These are phyloP conservation scores for Buceros bicornis DNA, from an alignment of 2,797 vertebrate genomes.

Conservation along the genomic window DNA sequence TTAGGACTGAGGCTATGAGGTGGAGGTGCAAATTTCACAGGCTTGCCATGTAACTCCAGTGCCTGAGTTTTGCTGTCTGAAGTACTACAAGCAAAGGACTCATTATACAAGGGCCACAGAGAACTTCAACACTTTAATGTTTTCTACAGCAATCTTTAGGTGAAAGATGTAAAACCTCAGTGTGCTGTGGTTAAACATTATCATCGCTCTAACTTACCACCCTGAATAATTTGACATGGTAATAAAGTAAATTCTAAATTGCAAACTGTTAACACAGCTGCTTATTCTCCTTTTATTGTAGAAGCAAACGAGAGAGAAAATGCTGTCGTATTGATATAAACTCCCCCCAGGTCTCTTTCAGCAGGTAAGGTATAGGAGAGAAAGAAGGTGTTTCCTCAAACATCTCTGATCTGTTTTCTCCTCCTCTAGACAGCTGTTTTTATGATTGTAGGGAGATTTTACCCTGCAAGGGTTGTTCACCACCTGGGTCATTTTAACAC, in stretches of 20 bases:
- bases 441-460: constrained; percentile 9
- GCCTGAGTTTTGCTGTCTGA: background rate
- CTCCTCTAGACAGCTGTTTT: background rate
- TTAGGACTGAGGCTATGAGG: background rate
- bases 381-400: background rate
- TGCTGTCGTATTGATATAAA: background rate
- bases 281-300: constrained; percentile 17
- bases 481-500: constrained; percentile 66
- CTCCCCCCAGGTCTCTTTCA: background rate
- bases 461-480: constrained; percentile 53
- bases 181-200: background rate
- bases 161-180: background rate
- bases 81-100: background rate
- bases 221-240: background rate
- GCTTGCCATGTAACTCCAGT: background rate
- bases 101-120: background rate
- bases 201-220: background rate
- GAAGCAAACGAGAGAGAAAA: background rate
- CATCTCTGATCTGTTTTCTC: background rate
- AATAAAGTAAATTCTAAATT: background rate
- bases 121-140: background rate
- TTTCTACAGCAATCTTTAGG: background rate
- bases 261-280: constrained; percentile 3
- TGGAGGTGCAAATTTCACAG: background rate
- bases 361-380: background rate